Base-by-base conservation (phyloP, 1,140 invertebrate genomes). In the Chironomus striatipennis region DNA sequence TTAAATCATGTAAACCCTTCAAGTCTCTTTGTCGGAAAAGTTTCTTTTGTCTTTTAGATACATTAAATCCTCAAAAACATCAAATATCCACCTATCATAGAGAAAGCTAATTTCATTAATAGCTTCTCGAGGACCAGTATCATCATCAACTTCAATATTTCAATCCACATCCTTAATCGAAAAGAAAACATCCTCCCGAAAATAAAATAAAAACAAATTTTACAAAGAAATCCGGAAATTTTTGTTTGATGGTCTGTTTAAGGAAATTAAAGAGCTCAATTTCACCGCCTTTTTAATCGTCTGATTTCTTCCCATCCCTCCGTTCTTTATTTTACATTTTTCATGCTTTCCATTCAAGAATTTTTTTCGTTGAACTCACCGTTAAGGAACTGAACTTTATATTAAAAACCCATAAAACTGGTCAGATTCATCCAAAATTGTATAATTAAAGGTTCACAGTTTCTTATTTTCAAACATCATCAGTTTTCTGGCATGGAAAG, bases 401-500 rank as follows among this genome's bases (percentile, higher is more conserved):
- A 34, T 34, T 34, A 34, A 34, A 34, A 34, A 34, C 24, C 24
- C 24, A 34, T 34, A 34, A 34, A 34, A 34, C 24, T 34, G 24
- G 2, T 34, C 24, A 34, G 24, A 34, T 34, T 2, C 24, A 34
- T 34, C 24, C 24, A 34, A 34, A 34, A 34, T 34, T 34, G 24
- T 34, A 57, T 57, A 57, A 57, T 57, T 57, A n/a, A 57, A 10
- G 47, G 47, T 57, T 57, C 47, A 57, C 47, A 57, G 47, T 57
- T 57, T n/a, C 47, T 57, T n/a, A 57, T 57, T 57, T 57, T 10
- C 9, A 12, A 57, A 57, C 24, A 57, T 57, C 47, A 57, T 57
- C n/a, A 57, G 47, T n/a, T 57, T 12, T 10, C 47, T 2, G 47
- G 24, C 24, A 34, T 2, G n/a, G 10, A n/a, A 57, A 57, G 47